phyloP scores from a whole-genome alignment of 2,113 vertebrate genomes.

The Bombycilla garrulus region DNA sequence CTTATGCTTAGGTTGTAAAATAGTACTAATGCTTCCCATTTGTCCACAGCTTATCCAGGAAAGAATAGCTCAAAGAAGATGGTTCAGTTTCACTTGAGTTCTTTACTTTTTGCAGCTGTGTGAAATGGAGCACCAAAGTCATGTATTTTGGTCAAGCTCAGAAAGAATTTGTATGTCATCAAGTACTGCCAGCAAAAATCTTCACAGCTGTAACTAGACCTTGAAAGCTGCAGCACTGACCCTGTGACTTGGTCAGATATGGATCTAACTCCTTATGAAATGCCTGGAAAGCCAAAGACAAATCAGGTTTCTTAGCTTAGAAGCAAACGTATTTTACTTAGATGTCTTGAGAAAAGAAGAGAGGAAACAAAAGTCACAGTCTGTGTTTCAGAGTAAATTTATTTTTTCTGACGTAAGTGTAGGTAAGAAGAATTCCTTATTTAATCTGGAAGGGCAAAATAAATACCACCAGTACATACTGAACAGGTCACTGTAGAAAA shows the following conservation, averaged over 20 bases:
- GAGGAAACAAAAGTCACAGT: neutral
- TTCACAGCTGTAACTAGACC: neutral
- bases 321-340: neutral
- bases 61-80: neutral
- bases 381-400: neutral
- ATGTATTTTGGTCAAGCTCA: neutral
- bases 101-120: neutral
- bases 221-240: neutral
- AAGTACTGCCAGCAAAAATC: neutral
- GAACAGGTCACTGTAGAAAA: neutral
- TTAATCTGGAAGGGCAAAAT: neutral
- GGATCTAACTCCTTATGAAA: neutral
- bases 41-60: neutral
- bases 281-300: neutral
- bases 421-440: neutral
- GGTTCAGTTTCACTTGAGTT: neutral
- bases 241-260: neutral
- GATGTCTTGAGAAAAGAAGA: neutral
- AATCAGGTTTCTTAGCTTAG: neutral
- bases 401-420: neutral
- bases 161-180: neutral
- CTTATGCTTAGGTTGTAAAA: neutral
- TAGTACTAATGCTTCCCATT: neutral
- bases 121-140: neutral
- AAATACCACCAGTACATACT: neutral